phyloP scores from a whole-genome alignment of 2,797 vertebrate genomes.

The Gouania willdenowi region DNA sequence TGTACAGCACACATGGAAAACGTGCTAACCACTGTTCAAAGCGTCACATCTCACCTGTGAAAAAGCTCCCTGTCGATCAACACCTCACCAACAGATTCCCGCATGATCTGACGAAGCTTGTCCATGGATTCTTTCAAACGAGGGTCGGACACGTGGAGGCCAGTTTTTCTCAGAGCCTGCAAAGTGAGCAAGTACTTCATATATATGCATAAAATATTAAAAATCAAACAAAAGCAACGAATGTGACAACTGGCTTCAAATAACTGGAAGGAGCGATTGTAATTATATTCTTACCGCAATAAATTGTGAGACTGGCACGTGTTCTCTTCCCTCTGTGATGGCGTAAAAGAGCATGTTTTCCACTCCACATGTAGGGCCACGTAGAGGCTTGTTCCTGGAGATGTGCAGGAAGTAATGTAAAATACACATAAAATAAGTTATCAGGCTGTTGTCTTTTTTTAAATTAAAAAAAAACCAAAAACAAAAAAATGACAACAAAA shows the following conservation, averaged over 20 bases:
- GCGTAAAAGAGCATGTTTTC: constrained; percentile 87
- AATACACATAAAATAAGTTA: no score
- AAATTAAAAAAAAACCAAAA: no score
- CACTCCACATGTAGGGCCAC: constrained; percentile 71
- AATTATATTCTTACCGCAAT: constrained; percentile 62
- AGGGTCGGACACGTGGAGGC: constrained; percentile 84
- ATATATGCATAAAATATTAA: not conserved
- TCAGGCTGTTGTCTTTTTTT: not conserved
- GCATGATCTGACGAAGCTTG: constrained; percentile 66
- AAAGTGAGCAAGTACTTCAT: no score
- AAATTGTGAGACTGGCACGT: constrained; percentile 81
- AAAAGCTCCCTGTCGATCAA: constrained; percentile 85
- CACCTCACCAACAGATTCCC: constrained; percentile 72
- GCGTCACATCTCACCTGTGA: constrained; percentile 73
- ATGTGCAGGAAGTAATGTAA: no score
- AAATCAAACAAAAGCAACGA: no score
- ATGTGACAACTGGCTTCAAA: no score
- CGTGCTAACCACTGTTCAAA: not conserved
- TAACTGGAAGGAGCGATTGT: no score
- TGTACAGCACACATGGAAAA: no score
- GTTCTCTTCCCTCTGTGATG: constrained; percentile 82
- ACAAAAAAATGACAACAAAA: no score
- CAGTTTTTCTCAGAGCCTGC: constrained; percentile 80
- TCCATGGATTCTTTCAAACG: constrained; percentile 81
- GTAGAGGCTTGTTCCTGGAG: constrained; percentile 38